Evolutionary conservation across 2,888 invertebrate genomes (phyloP).

Genomic region (Danaus chrysippus): DNA sequence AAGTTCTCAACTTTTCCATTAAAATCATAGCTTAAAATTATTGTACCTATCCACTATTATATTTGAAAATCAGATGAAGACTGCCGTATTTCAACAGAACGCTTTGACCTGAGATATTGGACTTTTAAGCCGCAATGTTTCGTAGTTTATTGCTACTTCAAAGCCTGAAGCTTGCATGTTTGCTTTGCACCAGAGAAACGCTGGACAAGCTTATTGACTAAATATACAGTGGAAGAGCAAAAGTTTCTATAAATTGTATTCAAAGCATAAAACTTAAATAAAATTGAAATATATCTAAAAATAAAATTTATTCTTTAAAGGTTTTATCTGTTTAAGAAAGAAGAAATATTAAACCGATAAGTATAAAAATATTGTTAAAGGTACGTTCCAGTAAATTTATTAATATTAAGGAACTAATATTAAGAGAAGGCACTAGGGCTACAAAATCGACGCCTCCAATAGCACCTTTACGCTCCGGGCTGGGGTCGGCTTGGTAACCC

Average conservation of each 20-base stretch:
- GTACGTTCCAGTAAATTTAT: no score
- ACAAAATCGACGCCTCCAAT: no score
- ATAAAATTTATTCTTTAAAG: neutral
- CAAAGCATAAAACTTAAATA: neutral
- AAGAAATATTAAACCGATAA: neutral
- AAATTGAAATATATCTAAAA: neutral
- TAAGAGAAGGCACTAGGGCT: no score
- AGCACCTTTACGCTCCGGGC: no score
- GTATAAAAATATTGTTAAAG: no score
- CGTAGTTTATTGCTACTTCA: slow-evolving; percentile 16
- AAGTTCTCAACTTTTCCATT: no score
- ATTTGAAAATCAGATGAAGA: neutral
- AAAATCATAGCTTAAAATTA: no score
- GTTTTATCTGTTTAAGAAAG: neutral
- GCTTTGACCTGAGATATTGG: slow-evolving; percentile 16
- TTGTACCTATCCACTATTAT: neutral
- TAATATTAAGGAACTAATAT: no score
- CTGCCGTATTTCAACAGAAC: neutral
- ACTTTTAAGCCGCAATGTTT: slow-evolving; percentile 18
- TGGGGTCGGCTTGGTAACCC: no score
- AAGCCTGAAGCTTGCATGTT: slow-evolving; percentile 15
- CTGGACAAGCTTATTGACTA: slow-evolving; percentile 7
- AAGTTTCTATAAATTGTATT: neutral
- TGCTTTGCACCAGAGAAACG: slow-evolving; percentile 11
- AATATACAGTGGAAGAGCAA: neutral